These are phyloP conservation scores for Pachycephus smyrnensis DNA, from an alignment of 2,888 invertebrate genomes.

Conservation along the genomic window DNA sequence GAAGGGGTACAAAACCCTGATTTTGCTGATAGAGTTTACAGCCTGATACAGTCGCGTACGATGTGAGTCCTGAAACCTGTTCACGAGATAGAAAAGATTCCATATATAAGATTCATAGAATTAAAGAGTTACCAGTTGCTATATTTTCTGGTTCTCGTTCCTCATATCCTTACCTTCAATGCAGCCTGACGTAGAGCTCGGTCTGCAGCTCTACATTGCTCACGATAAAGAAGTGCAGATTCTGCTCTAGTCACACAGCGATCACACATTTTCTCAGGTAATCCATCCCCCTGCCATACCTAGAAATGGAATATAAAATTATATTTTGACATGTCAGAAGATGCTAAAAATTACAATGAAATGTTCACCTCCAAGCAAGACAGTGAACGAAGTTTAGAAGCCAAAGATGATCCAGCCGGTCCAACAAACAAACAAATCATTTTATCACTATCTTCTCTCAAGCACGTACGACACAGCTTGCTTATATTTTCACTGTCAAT, in stretches of 20 bases:
- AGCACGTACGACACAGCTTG: conserved; percentile 61
- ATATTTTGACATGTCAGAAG: background rate
- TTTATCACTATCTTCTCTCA: conserved; percentile 62
- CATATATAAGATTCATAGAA: background rate
- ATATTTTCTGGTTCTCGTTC: background rate
- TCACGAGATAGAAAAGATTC: background rate
- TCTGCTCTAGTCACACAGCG: conserved; percentile 63
- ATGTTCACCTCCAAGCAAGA: conserved; percentile 59
- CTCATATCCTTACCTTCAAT: conserved; percentile 43
- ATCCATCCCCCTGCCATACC: conserved; percentile 64
- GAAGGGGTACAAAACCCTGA: conserved; percentile 46
- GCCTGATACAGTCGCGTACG: conserved; percentile 45
- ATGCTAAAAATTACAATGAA: background rate
- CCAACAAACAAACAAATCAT: conserved; percentile 63
- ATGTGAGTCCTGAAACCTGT: conserved; percentile 54
- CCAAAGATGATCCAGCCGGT: conserved; percentile 62
- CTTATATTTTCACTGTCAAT: conserved; percentile 64
- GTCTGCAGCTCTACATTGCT: conserved; percentile 63
- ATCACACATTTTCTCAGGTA: conserved; percentile 64
- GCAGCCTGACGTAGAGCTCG: conserved; percentile 62
- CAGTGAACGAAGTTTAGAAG: conserved; percentile 62
- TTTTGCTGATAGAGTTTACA: conserved; percentile 56
- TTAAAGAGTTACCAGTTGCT: background rate
- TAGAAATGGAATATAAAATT: conserved; percentile 24
- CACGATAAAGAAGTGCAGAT: conserved; percentile 61